These are phyloP conservation scores for Agrochola lychnidis DNA, from an alignment of 2,888 invertebrate genomes.

Conservation along the genomic window DNA sequence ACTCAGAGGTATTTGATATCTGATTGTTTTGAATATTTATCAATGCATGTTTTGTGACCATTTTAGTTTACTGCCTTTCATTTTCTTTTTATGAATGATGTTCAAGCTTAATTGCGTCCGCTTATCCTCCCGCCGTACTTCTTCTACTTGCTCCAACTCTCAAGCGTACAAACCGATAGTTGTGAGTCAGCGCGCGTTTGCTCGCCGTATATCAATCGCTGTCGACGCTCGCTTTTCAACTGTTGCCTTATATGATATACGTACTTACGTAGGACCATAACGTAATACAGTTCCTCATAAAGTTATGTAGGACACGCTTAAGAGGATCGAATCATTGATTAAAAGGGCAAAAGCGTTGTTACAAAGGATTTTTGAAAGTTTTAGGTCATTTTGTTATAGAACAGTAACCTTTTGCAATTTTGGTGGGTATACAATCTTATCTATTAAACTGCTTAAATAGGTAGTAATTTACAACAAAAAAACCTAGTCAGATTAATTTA, in stretches of 20 bases:
- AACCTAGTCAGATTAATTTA: not conserved
- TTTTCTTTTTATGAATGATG: not conserved
- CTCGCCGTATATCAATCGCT: constrained; percentile 88
- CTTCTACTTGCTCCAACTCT: constrained; percentile 57
- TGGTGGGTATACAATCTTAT: not conserved
- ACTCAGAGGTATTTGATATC: no score
- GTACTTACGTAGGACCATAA: constrained; percentile 35
- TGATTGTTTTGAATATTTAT: no score
- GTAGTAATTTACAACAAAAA: not conserved
- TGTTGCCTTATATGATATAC: constrained; percentile 71
- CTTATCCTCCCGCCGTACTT: not conserved
- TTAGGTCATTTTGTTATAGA: not conserved
- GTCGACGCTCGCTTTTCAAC: constrained; percentile 84
- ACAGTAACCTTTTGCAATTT: not conserved
- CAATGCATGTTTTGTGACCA: not conserved
- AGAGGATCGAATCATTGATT: constrained; percentile 30
- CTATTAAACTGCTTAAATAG: not conserved
- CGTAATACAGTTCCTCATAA: constrained; percentile 51
- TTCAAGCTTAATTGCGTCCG: not conserved
- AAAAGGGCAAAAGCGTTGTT: not conserved
- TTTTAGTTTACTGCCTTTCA: not conserved
- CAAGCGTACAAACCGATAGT: constrained; percentile 79
- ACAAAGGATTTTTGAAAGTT: not conserved
- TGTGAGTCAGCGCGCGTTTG: constrained; percentile 87
- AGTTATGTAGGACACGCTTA: constrained; percentile 38